Base-by-base conservation (phyloP, 1,140 invertebrate species). In the Bombus huntii region DNA sequence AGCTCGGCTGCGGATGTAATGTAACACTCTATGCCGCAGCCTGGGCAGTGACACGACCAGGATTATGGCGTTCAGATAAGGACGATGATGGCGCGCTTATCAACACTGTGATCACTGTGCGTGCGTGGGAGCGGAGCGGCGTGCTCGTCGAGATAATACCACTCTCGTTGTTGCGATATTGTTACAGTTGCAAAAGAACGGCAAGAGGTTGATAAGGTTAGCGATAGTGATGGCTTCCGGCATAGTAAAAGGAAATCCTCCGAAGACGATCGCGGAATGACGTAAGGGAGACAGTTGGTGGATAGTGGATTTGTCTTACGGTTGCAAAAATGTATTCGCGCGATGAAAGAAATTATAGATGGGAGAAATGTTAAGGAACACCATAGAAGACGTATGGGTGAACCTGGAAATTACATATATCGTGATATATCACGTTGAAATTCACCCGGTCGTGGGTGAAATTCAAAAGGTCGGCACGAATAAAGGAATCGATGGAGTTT, bases 401-500 rank as follows among this genome's bases (percentile, higher is more conserved):
- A n/a, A 5, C 2, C 28, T 28, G 8, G 47, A 66, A 85, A 74
- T 81, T 74, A 53, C 47, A 6, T 53, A 75, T 75, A 66, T 25
- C 70, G 31, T 68, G 47, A 85, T 81, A 81, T 85, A 81, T 85
- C n/a, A 31, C 42, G 34, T 3, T n/a, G 68, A 74, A 74, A 85
- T 57, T 47, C 75, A 25, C 0, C 18, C 18, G 13, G 18, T 12
- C 15, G 42, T 70, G 74, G 31, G 66, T 22, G 66, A 68, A 68
- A 68, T 68, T 68, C 78, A 81, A 85, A 85, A 75, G 84, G 84
- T 22, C 70, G 57, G 13, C 34, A 62, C 8, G 83, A 65, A 85
- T 81, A 85, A 85, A 85, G 77, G 84, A 81, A 85, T 81, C 84
- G 84, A 85, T 85, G 78, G 84, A 81, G 84, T 85, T 81, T 85